Percentiles rank a stretch among this genome's conserved stretches.
Conservation (phyloP, 2,797 vertebrate genomes). For the Masticophis lateralis region DNA sequence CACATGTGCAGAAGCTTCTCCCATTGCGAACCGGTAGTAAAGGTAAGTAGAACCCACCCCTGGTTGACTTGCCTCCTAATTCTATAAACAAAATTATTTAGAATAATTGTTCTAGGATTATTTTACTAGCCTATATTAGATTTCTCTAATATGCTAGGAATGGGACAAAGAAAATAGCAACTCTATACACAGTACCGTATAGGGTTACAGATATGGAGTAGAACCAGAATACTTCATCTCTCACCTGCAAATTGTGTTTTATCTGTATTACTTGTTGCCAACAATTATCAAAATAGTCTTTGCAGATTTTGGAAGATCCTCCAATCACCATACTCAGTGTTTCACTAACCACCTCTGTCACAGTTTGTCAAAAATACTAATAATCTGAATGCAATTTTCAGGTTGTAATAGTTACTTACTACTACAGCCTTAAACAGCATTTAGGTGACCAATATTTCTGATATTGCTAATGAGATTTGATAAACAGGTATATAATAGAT, state of each 20-base stretch:
- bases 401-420: background rate
- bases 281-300: background rate
- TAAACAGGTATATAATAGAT: background rate
- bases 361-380: background rate
- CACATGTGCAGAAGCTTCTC: no score
- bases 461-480: background rate
- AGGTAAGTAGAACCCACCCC: no score
- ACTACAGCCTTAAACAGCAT: background rate
- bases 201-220: background rate
- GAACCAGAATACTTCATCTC: background rate
- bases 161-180: background rate
- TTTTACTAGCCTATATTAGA: background rate
- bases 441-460: background rate
- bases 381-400: background rate
- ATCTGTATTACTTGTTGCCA: background rate
- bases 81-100: background rate
- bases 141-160: background rate
- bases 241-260: background rate
- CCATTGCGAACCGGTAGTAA: no score
- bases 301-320: background rate
- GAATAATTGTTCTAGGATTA: background rate
- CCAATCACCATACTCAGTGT: background rate
- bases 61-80: background rate
- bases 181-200: background rate
- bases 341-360: background rate